These are phyloP conservation scores for Betta splendens DNA, from an alignment of 2,797 vertebrate species.

Conservation along the genomic window DNA sequence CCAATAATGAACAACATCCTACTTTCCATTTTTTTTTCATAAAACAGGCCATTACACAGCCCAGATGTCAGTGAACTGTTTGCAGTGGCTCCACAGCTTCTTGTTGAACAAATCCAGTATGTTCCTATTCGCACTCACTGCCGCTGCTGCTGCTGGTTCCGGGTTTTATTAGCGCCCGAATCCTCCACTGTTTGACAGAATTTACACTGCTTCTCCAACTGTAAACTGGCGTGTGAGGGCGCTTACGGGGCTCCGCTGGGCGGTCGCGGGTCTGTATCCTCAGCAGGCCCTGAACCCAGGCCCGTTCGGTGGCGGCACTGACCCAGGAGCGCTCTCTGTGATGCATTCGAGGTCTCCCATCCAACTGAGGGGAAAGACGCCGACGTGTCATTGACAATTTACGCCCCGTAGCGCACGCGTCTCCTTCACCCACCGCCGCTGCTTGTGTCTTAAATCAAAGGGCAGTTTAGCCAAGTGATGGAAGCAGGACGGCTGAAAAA, in stretches of 20 bases:
- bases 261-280: constrained; percentile 13
- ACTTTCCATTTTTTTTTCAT: background rate
- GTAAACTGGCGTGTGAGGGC: constrained; percentile 27
- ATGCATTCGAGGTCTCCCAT: constrained; percentile 59
- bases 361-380: constrained; percentile 26
- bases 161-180: constrained; percentile 51
- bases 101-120: constrained; percentile 19
- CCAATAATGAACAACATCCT: constrained; percentile 28
- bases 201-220: constrained; percentile 40
- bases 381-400: constrained; percentile 66
- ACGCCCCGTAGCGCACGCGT: constrained; percentile 31
- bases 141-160: constrained; percentile 37
- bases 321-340: constrained; percentile 69
- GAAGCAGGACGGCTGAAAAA: constrained; percentile 38
- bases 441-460: constrained; percentile 67
- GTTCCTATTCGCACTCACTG: no score
- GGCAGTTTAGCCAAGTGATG: constrained; percentile 60
- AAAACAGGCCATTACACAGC: constrained; percentile 21
- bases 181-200: constrained; percentile 42
- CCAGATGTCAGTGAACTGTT: constrained; percentile 21
- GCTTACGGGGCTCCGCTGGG: constrained; percentile 13
- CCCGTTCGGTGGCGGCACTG: constrained; percentile 39
- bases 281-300: constrained; percentile 1
- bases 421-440: constrained; percentile 21
- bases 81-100: constrained; percentile 21